These are phyloP conservation scores for Pristionchus fissidentatus DNA, from an alignment of 2,888 invertebrate species.

Conservation along the genomic window DNA sequence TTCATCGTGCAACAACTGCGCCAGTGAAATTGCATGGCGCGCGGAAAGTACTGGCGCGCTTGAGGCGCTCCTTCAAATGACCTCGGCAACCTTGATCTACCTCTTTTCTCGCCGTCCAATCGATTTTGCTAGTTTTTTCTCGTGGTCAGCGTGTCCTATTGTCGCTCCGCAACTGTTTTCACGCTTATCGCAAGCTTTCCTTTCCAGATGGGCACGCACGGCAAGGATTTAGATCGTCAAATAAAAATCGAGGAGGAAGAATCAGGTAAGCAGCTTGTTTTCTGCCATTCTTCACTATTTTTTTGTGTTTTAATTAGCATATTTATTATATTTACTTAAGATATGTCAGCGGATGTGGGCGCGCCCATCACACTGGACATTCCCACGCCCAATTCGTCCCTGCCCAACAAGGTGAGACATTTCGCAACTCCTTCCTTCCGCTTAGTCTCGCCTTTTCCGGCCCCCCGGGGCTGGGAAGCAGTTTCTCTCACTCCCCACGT, in stretches of 20 bases:
- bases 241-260: constrained; percentile 35
- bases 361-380: constrained; percentile 29
- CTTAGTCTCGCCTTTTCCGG: not conserved
- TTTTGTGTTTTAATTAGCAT: not conserved
- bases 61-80: constrained; percentile 4
- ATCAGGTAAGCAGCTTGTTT: not conserved
- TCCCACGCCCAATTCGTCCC: not conserved
- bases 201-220: constrained; percentile 30
- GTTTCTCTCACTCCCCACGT: not conserved
- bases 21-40: not conserved
- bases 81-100: constrained; percentile 37
- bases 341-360: not conserved
- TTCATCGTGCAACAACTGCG: not conserved
- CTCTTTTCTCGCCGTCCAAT: not conserved
- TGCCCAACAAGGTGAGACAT: constrained; percentile 15
- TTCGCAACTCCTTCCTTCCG: not conserved
- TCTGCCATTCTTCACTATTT: not conserved
- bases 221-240: not conserved
- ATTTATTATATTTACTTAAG: constrained; percentile 1
- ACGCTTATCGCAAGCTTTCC: not conserved
- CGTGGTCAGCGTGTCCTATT: not conserved
- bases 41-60: not conserved
- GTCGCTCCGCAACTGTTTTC: not conserved
- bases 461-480: too few species aligned
- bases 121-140: not conserved